Conservation (phyloP, 2,113 vertebrate species). For the Gadus chalcogrammus region DNA sequence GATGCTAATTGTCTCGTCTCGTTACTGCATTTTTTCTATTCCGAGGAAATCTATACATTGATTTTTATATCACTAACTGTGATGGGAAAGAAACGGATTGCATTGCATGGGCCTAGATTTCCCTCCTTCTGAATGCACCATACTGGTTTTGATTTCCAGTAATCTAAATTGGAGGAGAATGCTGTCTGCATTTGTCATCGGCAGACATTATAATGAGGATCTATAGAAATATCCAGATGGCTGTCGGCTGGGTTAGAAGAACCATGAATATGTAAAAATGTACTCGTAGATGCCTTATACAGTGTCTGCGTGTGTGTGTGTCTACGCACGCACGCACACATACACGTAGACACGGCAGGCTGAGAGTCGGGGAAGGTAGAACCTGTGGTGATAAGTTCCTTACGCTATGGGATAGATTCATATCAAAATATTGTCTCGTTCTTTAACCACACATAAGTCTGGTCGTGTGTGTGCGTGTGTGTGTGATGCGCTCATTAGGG, state of each 20-base stretch:
- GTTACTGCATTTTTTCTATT: too few relatives aligned
- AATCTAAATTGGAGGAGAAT: slow-evolving; percentile 61
- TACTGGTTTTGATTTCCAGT: slow-evolving; percentile 18
- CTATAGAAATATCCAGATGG: slow-evolving; percentile 41
- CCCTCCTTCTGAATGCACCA: too few relatives aligned
- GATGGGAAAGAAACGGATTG: too few relatives aligned
- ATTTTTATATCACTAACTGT: too few relatives aligned
- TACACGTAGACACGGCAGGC: slow-evolving; percentile 3
- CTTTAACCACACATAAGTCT: not conserved
- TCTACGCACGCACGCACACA: not conserved
- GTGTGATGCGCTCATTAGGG: slow-evolving; percentile 41
- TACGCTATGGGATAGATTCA: slow-evolving; percentile 48
- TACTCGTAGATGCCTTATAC: slow-evolving; percentile 51
- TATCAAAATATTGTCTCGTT: slow-evolving; percentile 47
- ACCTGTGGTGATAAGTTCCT: slow-evolving; percentile 8
- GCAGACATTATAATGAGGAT: slow-evolving; percentile 58
- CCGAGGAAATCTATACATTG: too few relatives aligned
- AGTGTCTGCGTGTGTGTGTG: slow-evolving; percentile 17
- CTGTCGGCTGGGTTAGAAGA: slow-evolving; percentile 52
- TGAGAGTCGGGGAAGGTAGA: not conserved
- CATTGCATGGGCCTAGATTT: too few relatives aligned
- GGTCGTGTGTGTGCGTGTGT: slow-evolving; percentile 27
- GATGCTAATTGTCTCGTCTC: slow-evolving; percentile 1
- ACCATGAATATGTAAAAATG: slow-evolving; percentile 51
- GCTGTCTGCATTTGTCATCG: slow-evolving; percentile 52